Evolutionary conservation across 2,888 invertebrate species (phyloP), one percentile per base, ranked within the genome.

Genomic region (Neocrepidodera transversa): DNA sequence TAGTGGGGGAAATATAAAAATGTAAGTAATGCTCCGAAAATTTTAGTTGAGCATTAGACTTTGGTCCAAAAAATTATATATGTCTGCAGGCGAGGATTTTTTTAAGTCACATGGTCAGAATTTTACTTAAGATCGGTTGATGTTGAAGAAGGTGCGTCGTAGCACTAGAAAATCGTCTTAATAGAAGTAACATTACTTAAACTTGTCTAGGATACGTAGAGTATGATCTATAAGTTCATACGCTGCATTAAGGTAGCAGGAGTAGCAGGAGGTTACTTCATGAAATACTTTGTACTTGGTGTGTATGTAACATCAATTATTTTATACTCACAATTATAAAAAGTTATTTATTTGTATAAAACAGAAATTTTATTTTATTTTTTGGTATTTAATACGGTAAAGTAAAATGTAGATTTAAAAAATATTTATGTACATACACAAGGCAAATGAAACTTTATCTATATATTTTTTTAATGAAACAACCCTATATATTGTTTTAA

Each of bases 151-250:
- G 45, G 26, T 45, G 32, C 45, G 35, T 23, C 43, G 53, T 23
- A 35, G 23, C 35, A 36, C 45, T 54, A 54, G 54, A 14, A 20
- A 54, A 47, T 45, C 54, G 54, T 54, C 54, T 47, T 54, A 45
- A 43, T 38, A 45, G 47, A 47, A 47, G 56, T 35, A 47, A 36
- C 11, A n/a, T 35, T 42, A 52, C 65, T 58, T 53, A 58, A 52
- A 49, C 32, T 64, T 47, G 59, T 63, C 66, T 67, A 61, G 62
- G 58, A 58, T 67, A 62, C 62, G 62, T 63, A 67, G 69, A 70
- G 78, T 77, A 79, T 79, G 79, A 79, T 78, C 79, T 76, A 75
- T 75, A 74, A 71, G 74, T 79, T 78, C 79, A 75, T 79, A 79
- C 79, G 70, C 71, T 55, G 57, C 72, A 76, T 47, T 75, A 79